A percentile compares a stretch with the other conserved stretches of the same genome.
phyloP scores from a whole-genome alignment of 2,888 invertebrate genomes.

The Gisinianus flammeolus region DNA sequence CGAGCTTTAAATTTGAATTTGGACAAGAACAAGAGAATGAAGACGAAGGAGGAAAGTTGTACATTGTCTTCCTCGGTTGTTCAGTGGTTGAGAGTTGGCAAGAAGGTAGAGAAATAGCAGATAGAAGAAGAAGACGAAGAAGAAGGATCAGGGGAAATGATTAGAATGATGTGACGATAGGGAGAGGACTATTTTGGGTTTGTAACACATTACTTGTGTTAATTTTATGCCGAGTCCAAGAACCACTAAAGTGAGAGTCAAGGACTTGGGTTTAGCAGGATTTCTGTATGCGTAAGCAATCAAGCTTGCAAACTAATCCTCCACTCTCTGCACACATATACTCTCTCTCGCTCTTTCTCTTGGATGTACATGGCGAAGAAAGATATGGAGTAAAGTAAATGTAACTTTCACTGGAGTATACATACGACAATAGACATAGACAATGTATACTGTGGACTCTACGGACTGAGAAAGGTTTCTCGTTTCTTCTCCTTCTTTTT shows the following conservation, averaged over 20 bases:
- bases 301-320: conserved; percentile 36
- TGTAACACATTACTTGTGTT: conserved; percentile 27
- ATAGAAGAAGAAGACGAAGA: background rate
- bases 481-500: background rate
- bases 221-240: conserved; percentile 30
- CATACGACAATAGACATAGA: no score
- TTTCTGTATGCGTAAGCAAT: conserved; percentile 38
- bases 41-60: background rate
- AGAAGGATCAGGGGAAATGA: background rate
- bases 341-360: background rate
- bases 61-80: no score
- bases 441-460: no score
- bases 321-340: background rate
- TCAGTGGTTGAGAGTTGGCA: background rate
- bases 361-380: no score
- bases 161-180: conserved; percentile 4
- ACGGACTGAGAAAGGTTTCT: no score
- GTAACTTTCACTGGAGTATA: no score
- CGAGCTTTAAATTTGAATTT: background rate
- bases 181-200: background rate
- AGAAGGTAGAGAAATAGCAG: background rate
- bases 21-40: background rate
- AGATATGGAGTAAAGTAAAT: no score
- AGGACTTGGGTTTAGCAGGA: conserved; percentile 18
- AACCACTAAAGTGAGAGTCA: background rate